Evolutionary conservation across 2,888 invertebrate genomes (phyloP), one percentile per base, ranked within the genome.

Genomic region (Cryptocephalus primarius): DNA sequence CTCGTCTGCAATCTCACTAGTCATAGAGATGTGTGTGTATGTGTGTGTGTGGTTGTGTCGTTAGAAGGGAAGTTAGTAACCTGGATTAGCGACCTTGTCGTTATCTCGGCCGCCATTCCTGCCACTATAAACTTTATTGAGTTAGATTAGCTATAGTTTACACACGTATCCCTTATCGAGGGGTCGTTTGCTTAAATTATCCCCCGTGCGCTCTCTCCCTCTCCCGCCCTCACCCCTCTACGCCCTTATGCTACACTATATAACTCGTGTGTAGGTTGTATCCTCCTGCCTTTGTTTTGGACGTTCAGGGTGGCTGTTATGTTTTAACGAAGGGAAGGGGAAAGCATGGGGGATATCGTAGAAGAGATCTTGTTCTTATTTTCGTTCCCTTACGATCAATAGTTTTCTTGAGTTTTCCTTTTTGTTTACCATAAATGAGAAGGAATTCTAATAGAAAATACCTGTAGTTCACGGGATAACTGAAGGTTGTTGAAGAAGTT

Each of bases 51-150:
- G 22, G 22, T 22, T 22, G 22, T 62, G 64, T 62, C 65, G 65
- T 68, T 66, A 64, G 61, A 61, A 63, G 63, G 59, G 61, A 63
- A 64, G 65, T 65, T 64, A 61, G 65, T 63, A 63, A 62, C 63
- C 61, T 59, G 65, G 66, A 66, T 66, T 66, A 67, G 63, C 61
- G 62, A 65, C 67, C 67, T 66, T 64, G 64, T 64, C 65, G 69
- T 69, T 70, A 70, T 70, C 70, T 69, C 66, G 61, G 60, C 56
- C 63, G 61, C 69, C 69, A 68, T 70, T 69, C 68, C 68, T 69
- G 69, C 69, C 69, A 70, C 69, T 70, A 70, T 70, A 70, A 70
- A 70, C 64, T 70, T 70, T 70, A 70, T 70, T 69, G 69, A 69
- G 69, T 69, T 69, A 70, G 70, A 70, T 70, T 70, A 70, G 68